Evolutionary conservation across 2,113 vertebrate genomes (phyloP).

Genomic region (Azemiops feae): DNA sequence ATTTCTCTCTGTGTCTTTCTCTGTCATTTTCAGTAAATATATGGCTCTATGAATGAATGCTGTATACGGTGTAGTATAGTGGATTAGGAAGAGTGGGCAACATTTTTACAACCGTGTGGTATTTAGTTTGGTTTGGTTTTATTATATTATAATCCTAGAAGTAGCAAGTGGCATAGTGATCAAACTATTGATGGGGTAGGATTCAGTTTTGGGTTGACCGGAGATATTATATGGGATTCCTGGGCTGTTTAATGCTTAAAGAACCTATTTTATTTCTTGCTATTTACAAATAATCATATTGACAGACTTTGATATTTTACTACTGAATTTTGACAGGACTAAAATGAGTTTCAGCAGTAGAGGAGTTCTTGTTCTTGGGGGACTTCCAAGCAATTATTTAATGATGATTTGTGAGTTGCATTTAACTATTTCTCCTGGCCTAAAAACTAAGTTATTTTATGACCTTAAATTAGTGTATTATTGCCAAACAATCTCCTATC

Average conservation of each 20-base stretch:
- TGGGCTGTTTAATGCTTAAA: not conserved
- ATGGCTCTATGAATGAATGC: not conserved
- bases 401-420: not conserved
- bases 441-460: not conserved
- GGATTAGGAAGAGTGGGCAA: not conserved
- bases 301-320: not conserved
- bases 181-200: not conserved
- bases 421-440: not conserved
- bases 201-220: not conserved
- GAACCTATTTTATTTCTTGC: not conserved
- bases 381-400: not conserved
- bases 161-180: not conserved
- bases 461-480: not conserved
- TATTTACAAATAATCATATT: not conserved
- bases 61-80: not conserved
- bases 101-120: not conserved
- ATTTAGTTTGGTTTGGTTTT: not conserved
- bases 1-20: conserved; percentile 18
- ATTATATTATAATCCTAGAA: not conserved
- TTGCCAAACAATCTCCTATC: not conserved
- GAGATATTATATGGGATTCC: not conserved
- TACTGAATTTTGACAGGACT: not conserved
- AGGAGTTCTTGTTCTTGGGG: not conserved
- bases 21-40: not conserved
- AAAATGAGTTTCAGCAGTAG: not conserved